These are phyloP conservation scores for Heliornis fulica DNA, from an alignment of 2,113 vertebrate species.

Conservation along the genomic window DNA sequence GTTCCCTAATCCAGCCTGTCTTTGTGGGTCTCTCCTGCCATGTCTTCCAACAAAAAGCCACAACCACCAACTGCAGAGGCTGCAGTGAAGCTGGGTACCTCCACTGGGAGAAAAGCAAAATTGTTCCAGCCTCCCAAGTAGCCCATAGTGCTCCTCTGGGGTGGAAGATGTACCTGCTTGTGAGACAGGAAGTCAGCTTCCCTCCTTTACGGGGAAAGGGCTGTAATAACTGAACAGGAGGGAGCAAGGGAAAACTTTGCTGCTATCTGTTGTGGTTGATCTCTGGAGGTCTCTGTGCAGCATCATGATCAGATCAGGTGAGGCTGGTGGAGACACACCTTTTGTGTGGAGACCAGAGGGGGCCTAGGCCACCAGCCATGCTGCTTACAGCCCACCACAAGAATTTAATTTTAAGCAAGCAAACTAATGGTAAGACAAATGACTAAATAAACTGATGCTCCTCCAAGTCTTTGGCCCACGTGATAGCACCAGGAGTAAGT, in stretches of 20 bases:
- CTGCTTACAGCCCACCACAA: neutral
- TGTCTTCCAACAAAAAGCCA: neutral
- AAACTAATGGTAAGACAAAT: neutral
- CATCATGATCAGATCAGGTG: neutral
- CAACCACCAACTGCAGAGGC: neutral
- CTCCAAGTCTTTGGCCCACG: neutral
- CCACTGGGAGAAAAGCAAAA: neutral
- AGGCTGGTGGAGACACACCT: neutral
- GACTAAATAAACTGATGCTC: neutral
- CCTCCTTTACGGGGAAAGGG: neutral
- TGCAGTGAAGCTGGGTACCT: neutral
- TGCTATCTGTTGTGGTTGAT: neutral
- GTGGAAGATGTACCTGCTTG: neutral
- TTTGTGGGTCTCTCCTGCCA: neutral
- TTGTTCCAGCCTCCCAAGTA: neutral
- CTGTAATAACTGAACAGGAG: neutral
- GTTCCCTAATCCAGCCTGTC: neutral
- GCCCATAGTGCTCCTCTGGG: rapidly evolving
- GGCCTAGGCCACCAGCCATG: neutral
- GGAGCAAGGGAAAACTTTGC: neutral
- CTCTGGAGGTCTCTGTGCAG: neutral
- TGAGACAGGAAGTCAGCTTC: neutral
- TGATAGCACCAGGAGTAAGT: neutral
- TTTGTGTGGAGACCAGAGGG: neutral
- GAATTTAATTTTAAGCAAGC: neutral